These are phyloP conservation scores for Caenorhabditis auriculariae DNA, from an alignment of 2,888 invertebrate species.

Conservation along the genomic window DNA sequence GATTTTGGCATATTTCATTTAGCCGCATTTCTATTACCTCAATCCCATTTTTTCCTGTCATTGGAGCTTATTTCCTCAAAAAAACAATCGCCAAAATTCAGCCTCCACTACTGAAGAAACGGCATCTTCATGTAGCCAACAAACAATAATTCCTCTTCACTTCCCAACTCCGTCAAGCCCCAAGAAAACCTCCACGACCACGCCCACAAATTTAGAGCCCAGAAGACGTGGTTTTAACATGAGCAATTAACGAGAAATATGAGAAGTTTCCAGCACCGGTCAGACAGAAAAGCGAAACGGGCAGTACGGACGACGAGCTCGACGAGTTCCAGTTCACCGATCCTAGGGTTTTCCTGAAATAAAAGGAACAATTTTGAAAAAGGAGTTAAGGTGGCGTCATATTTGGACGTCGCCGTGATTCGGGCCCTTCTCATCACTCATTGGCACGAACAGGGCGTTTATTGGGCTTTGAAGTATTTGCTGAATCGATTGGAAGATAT, in stretches of 20 bases:
- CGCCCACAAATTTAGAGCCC: constrained; percentile 4
- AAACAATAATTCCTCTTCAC: constrained; percentile 40
- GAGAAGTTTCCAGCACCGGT: constrained; percentile 13
- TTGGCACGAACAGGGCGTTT: constrained; percentile 97
- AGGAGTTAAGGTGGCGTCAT: constrained; percentile 77
- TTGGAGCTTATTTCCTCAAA: no score
- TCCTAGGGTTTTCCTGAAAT: constrained; percentile 24
- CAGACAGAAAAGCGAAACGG: constrained; percentile 10
- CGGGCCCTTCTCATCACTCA: constrained; percentile 91
- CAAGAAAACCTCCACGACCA: background rate
- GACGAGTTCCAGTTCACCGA: constrained; percentile 30
- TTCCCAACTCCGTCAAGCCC: background rate
- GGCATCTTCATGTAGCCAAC: constrained; percentile 50
- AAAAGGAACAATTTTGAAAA: background rate
- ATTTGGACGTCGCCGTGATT: constrained; percentile 91
- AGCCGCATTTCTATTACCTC: no score
- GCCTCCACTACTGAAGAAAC: constrained; percentile 44
- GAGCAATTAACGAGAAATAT: background rate
- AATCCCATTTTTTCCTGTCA: no score
- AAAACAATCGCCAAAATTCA: no score
- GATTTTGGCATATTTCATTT: no score
- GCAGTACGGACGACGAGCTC: constrained; percentile 34
- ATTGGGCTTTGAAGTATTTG: constrained; percentile 87
- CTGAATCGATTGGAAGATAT: constrained; percentile 65
- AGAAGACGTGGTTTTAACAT: constrained; percentile 11